Conservation (phyloP, 2,888 invertebrate genomes). For the Silvanus unidentatus region DNA sequence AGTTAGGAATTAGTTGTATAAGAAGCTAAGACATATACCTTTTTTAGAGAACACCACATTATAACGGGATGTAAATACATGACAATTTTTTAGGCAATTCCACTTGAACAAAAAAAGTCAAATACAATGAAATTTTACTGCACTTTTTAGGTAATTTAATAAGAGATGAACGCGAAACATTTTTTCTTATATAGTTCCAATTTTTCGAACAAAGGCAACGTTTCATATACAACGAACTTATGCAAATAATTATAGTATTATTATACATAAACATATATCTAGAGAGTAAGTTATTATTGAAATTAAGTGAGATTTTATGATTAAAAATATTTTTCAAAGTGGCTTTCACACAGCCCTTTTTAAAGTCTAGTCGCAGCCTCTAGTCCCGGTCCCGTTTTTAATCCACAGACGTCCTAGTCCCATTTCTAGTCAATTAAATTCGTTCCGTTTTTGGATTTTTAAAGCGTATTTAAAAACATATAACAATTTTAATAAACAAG, state of each 20-base stretch:
- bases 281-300: conserved; percentile 33
- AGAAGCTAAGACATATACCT: conserved; percentile 34
- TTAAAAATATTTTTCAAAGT: conserved; percentile 17
- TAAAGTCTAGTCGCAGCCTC: conserved; percentile 38
- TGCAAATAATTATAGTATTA: conserved; percentile 40
- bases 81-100: conserved; percentile 21
- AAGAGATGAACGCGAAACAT: conserved; percentile 33
- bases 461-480: conserved; percentile 14
- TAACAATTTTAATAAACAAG: conserved; percentile 23
- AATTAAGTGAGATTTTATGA: conserved; percentile 35
- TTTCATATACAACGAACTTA: conserved; percentile 48
- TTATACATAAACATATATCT: conserved; percentile 24
- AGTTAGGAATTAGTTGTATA: conserved; percentile 39
- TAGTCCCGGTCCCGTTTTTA: conserved; percentile 37
- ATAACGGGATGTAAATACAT: conserved; percentile 25
- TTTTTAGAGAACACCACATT: conserved; percentile 35
- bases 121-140: conserved; percentile 31
- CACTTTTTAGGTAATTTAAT: conserved; percentile 29
- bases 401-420: conserved; percentile 40
- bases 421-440: conserved; percentile 45
- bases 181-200: conserved; percentile 30
- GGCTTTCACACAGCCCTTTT: conserved; percentile 9
- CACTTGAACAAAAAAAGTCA: conserved; percentile 11
- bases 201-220: conserved; percentile 43
- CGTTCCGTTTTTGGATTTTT: conserved; percentile 26